These are phyloP conservation scores for Monopis laevigella DNA, from an alignment of 2,888 invertebrate species.

Conservation along the genomic window DNA sequence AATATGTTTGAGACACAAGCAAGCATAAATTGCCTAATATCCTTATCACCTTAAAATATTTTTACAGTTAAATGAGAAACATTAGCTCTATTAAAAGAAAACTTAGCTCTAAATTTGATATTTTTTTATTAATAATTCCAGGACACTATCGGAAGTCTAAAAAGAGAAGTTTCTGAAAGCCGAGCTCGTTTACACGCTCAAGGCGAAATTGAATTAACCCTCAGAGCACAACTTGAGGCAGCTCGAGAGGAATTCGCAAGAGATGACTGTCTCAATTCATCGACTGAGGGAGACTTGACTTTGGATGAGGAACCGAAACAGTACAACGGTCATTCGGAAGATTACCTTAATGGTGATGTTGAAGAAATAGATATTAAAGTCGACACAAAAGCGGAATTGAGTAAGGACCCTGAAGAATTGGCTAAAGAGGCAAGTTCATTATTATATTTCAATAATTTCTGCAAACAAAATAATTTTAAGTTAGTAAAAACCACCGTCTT, in stretches of 20 bases:
- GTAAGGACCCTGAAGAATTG: slow-evolving; percentile 53
- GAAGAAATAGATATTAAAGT: slow-evolving; percentile 34
- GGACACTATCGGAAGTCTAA: slow-evolving; percentile 56
- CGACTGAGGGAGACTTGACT: slow-evolving; percentile 26
- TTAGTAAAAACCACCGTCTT: too few species aligned
- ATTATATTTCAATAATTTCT: too few species aligned
- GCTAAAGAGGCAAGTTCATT: slow-evolving; percentile 51
- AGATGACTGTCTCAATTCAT: slow-evolving; percentile 20
- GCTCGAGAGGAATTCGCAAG: slow-evolving; percentile 43
- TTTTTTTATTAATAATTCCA: slow-evolving; percentile 22
- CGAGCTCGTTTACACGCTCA: slow-evolving; percentile 52
- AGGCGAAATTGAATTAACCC: slow-evolving; percentile 53
- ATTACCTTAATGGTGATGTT: background rate
- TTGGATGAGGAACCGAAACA: slow-evolving; percentile 40
- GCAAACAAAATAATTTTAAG: too few species aligned
- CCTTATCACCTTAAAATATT: too few species aligned
- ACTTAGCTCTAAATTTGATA: too few species aligned
- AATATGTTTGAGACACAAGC: too few species aligned
- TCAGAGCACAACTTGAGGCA: slow-evolving; percentile 55
- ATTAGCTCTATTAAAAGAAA: too few species aligned
- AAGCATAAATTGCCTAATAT: too few species aligned
- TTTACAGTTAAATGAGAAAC: too few species aligned
- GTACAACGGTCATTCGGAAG: background rate
- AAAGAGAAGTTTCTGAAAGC: slow-evolving; percentile 56
- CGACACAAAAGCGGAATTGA: slow-evolving; percentile 48